A percentile compares a stretch with the other conserved stretches of the same genome.
These are phyloP conservation scores for Calephelis nemesis DNA, from an alignment of 1,140 invertebrate species.

Conservation along the genomic window DNA sequence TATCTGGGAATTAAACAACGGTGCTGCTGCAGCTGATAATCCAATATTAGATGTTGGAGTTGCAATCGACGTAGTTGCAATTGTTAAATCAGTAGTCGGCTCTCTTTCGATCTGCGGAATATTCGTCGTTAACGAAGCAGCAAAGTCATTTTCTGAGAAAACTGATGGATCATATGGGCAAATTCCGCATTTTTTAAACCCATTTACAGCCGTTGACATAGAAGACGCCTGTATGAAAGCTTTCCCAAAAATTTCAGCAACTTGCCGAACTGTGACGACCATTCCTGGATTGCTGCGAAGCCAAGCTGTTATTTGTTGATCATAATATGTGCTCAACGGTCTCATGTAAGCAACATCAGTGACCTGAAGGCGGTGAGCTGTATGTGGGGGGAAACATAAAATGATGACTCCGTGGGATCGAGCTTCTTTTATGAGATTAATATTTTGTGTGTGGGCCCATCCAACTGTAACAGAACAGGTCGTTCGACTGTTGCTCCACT, in stretches of 20 bases:
- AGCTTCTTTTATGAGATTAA: slow-evolving; percentile 41
- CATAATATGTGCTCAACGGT: slow-evolving; percentile 52
- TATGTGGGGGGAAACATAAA: slow-evolving; percentile 62
- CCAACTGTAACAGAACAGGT: slow-evolving; percentile 48
- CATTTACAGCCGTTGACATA: slow-evolving; percentile 49
- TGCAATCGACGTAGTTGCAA: neutral
- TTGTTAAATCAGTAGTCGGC: neutral
- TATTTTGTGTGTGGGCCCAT: slow-evolving; percentile 50
- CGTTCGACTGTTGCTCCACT: slow-evolving; percentile 30
- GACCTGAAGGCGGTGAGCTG: slow-evolving; percentile 59
- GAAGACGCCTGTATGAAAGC: slow-evolving; percentile 44
- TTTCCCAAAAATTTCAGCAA: slow-evolving; percentile 43
- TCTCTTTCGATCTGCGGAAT: neutral
- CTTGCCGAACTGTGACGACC: slow-evolving; percentile 38
- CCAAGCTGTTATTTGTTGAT: slow-evolving; percentile 44
- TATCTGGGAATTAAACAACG: too few species aligned
- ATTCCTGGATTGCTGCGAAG: slow-evolving; percentile 43
- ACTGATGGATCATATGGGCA: slow-evolving; percentile 35
- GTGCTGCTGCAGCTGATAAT: neutral
- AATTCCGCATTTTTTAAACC: slow-evolving; percentile 44
- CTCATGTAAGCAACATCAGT: slow-evolving; percentile 62
- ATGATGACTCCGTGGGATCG: slow-evolving; percentile 44
- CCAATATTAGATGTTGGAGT: neutral
- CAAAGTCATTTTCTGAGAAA: slow-evolving; percentile 32
- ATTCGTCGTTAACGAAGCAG: slow-evolving; percentile 9